These are phyloP conservation scores for Polypedilum vanderplanki DNA, from an alignment of 1,140 invertebrate species.

Conservation along the genomic window DNA sequence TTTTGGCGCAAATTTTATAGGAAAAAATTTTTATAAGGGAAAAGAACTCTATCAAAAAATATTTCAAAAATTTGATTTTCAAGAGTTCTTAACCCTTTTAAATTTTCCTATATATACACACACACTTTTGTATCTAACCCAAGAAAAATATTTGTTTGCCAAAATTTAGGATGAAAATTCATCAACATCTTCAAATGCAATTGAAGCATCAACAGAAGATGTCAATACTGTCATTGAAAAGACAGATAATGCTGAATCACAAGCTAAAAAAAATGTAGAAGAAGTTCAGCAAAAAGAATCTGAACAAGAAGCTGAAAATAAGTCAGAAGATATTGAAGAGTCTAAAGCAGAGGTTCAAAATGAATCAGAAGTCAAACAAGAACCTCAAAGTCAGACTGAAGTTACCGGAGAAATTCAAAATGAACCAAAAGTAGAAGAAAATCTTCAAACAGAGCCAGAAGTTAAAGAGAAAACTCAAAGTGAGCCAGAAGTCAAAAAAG, in stretches of 20 bases:
- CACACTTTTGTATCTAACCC: no score
- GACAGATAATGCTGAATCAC: no score
- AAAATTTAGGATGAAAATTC: background rate
- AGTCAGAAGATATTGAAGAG: slow-evolving; percentile 11
- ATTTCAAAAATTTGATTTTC: no score
- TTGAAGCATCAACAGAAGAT: background rate
- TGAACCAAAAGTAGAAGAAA: background rate
- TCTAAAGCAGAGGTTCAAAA: background rate
- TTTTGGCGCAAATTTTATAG: no score
- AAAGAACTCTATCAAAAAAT: no score
- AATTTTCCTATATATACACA: no score
- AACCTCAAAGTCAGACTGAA: no score
- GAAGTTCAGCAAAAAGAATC: background rate
- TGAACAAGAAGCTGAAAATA: background rate
- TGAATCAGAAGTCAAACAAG: background rate
- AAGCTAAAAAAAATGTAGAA: background rate
- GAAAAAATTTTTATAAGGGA: no score
- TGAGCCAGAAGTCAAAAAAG: background rate
- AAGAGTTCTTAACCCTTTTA: no score
- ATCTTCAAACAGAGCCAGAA: background rate
- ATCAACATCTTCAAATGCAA: background rate
- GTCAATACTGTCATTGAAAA: no score
- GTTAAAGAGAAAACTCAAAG: background rate
- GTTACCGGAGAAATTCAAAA: no score
- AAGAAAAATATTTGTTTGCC: background rate